Base-by-base conservation (phyloP, 2,888 invertebrate genomes). In the Protodeltote pygarga region DNA sequence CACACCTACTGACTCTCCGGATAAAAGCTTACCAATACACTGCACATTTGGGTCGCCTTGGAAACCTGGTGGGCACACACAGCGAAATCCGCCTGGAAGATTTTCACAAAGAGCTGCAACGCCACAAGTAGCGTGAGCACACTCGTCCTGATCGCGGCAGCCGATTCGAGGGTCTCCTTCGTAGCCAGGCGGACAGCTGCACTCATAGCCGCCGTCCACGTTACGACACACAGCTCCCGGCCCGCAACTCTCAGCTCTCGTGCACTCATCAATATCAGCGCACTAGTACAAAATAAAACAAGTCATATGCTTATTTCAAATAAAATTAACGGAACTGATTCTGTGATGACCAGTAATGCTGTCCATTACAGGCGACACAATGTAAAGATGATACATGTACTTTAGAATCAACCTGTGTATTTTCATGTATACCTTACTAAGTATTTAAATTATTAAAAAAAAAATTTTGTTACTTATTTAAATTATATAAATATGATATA, bases 261-360 rank as follows among this genome's bases (percentile, higher is more conserved):
- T 89, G 85, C 98, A 98, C 90, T 98, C 98, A 86, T 98, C 95
- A 57, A 97, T 89, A 83, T 98, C 97, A 69, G 94, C 93, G 81
- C 97, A 97, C 95, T 95, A 60, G 57, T 60, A 57, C 37, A 31
- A 54, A 47, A 62, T n/a, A n/a, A n/a, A n/a, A n/a, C n/a, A n/a
- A n/a, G n/a, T n/a, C n/a, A n/a, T n/a, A n/a, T n/a, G n/a, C n/a
- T n/a, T n/a, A n/a, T n/a, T n/a, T n/a, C n/a, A n/a, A n/a, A n/a
- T n/a, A n/a, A n/a, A n/a, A n/a, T n/a, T n/a, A n/a, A n/a, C n/a
- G n/a, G n/a, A n/a, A n/a, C n/a, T n/a, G n/a, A n/a, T n/a, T n/a
- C n/a, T n/a, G n/a, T n/a, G n/a, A n/a, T n/a, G n/a, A n/a, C n/a
- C n/a, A n/a, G n/a, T n/a, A n/a, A n/a, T n/a, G n/a, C n/a, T n/a